These are phyloP conservation scores for Chromoteleia sp. DNA, from an alignment of 2,888 invertebrate genomes.

Conservation along the genomic window DNA sequence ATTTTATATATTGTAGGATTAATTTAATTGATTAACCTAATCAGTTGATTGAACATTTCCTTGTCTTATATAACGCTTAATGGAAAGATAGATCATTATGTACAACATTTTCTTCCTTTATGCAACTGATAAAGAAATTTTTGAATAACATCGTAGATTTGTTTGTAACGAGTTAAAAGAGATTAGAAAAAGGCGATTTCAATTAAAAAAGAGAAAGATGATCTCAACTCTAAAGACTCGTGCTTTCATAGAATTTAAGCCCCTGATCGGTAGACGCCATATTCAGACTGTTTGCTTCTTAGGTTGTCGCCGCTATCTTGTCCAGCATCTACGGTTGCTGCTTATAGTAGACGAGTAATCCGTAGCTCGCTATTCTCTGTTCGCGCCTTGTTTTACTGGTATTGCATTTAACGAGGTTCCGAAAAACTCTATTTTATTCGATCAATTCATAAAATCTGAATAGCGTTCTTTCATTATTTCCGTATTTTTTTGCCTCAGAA, in stretches of 20 bases:
- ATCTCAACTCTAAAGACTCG: constrained; percentile 59
- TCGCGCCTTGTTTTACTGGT: constrained; percentile 82
- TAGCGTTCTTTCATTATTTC: constrained; percentile 13
- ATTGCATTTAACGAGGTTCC: constrained; percentile 81
- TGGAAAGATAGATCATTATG: no score
- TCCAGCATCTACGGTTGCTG: constrained; percentile 72
- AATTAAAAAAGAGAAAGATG: constrained; percentile 27
- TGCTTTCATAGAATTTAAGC: constrained; percentile 73
- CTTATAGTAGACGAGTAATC: constrained; percentile 60
- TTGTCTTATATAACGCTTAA: no score
- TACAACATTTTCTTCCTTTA: no score
- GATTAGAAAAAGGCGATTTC: not conserved
- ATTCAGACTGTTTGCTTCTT: constrained; percentile 75
- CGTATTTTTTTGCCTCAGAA: not conserved
- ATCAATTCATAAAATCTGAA: constrained; percentile 38
- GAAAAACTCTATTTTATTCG: constrained; percentile 50
- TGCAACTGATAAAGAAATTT: no score
- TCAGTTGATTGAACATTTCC: no score
- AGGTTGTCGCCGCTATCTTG: constrained; percentile 79
- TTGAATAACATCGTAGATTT: no score
- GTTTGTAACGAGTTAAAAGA: no score
- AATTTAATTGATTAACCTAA: no score
- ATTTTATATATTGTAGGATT: no score
- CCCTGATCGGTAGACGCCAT: constrained; percentile 72
- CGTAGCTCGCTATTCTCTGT: constrained; percentile 74